These are phyloP conservation scores for Alfaro cultratus DNA, from an alignment of 2,797 vertebrate species.

Conservation along the genomic window DNA sequence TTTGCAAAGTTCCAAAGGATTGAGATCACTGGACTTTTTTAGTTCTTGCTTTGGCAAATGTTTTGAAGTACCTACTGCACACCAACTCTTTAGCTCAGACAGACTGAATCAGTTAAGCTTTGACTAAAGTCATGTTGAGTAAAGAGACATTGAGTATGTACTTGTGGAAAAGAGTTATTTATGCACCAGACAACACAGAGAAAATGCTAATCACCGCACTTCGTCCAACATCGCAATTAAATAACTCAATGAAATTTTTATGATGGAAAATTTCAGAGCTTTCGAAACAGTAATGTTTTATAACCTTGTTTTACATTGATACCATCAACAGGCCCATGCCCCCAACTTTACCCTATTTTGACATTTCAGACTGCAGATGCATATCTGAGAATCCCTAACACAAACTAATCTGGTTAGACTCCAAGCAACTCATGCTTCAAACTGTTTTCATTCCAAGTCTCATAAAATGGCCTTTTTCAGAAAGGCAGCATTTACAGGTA, in stretches of 20 bases:
- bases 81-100: neutral
- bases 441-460: neutral
- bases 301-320: neutral
- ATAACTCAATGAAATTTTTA: neutral
- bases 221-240: neutral
- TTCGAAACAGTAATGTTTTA: neutral
- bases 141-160: neutral
- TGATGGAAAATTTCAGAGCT: neutral
- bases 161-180: neutral
- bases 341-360: neutral
- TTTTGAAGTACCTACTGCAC: neutral
- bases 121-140: neutral
- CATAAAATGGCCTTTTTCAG: neutral
- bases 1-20: slow-evolving; percentile 16
- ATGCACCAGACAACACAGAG: neutral
- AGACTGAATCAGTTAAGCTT: neutral
- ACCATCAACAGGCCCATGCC: neutral
- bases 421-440: neutral
- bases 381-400: neutral
- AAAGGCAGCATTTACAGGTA: neutral
- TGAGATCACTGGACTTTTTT: neutral
- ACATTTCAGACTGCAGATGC: neutral
- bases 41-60: neutral
- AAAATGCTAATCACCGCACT: neutral
- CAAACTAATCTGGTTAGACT: neutral